phyloP scores from a whole-genome alignment of 2,888 invertebrate genomes.

The Mechanitis mazaeus region DNA sequence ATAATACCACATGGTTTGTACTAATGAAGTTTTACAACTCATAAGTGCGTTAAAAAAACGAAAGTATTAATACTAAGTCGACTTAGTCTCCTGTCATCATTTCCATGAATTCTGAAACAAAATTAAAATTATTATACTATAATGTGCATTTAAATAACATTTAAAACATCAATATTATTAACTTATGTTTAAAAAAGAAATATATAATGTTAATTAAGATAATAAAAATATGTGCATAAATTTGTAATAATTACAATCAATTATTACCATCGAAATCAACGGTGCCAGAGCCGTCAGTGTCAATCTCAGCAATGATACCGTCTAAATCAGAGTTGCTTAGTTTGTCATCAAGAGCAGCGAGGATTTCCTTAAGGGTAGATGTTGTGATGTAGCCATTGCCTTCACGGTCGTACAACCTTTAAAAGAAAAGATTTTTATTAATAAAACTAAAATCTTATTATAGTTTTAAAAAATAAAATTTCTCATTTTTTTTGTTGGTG shows the following conservation, averaged over 20 bases:
- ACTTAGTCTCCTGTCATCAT: slow-evolving; percentile 94
- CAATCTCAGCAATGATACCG: slow-evolving; percentile 98
- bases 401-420: slow-evolving; percentile 94
- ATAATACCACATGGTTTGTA: slow-evolving; percentile 72
- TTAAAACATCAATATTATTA: too few relatives aligned
- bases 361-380: slow-evolving; percentile 93
- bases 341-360: slow-evolving; percentile 95
- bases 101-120: slow-evolving; percentile 91
- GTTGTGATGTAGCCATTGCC: slow-evolving; percentile 96
- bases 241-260: too few relatives aligned
- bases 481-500: too few relatives aligned
- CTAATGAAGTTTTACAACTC: slow-evolving; percentile 57
- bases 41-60: slow-evolving; percentile 48
- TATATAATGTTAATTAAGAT: too few relatives aligned
- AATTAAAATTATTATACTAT: slow-evolving; percentile 22
- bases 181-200: too few relatives aligned
- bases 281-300: slow-evolving; percentile 98
- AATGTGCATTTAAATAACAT: not conserved
- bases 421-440: slow-evolving; percentile 2
- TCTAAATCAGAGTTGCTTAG: slow-evolving; percentile 94
- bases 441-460: too few relatives aligned
- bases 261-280: slow-evolving; percentile 96
- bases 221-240: too few relatives aligned
- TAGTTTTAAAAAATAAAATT: too few relatives aligned
- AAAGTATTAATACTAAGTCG: slow-evolving; percentile 50